Evolutionary conservation across 2,113 vertebrate genomes (phyloP), one percentile per base, ranked within the genome.

Genomic region (Calyptomena viridis): DNA sequence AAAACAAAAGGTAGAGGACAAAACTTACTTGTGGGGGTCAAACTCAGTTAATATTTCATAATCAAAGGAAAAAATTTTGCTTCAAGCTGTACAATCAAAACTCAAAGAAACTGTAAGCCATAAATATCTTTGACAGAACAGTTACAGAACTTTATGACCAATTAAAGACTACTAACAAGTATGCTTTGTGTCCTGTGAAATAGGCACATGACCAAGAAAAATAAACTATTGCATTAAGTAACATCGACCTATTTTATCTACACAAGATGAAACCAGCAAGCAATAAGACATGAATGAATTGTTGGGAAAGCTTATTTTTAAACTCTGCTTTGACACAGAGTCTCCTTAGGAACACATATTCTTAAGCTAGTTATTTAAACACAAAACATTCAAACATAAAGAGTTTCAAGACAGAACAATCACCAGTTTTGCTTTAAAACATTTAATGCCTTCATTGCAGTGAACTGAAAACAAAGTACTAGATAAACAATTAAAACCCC

Each of bases 61-160:
- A 90, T 73, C 44, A 85, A 93, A 95, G n/a, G 35, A 25, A 95
- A 67, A 89, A 46, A 58, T 17, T 17, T 5, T 69, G 42, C 87
- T 97, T 97, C 85, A 95, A 93, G 94, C 60, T 86, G 67, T 92
- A 84, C 35, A 84, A 93, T 95, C 86, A 96, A 95, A 96, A 53
- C 50, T 9, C 14, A 40, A 90, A 86, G 64, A 82, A 83, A 87
- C 72, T 55, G 3, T 59, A 84, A 81, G 55, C 49, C 52, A 40
- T 30, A 87, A 66, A 47, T n/a, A n/a, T 22, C 7, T 49, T 44
- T 24, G 90, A 49, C 2, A 35, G 19, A 39, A 75, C 13, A 24
- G 19, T 19, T 46, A 74, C 5, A 73, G 79, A 92, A 52, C 35
- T 40, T 17, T 14, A 67, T 11, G 23, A 75, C 42, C n/a, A 83